Conservation (phyloP, 2,888 invertebrate species). For the Chalcosyrphus nemorum region DNA sequence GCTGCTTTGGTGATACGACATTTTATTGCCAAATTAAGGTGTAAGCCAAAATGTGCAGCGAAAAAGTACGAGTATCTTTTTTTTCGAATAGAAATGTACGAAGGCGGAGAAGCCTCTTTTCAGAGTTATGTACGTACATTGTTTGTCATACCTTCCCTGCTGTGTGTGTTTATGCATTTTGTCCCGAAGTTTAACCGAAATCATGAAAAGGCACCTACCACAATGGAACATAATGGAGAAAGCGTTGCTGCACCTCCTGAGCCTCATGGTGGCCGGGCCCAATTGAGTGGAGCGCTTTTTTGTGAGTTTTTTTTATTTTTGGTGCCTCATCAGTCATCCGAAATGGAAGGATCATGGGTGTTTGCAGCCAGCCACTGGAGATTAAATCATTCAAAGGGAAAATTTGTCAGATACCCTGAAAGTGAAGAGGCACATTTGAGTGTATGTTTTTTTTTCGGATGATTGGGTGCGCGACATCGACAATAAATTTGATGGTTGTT, state of each 20-base stretch:
- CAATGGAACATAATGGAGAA: slow-evolving; percentile 63
- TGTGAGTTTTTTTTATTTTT: slow-evolving; percentile 5
- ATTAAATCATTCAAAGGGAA: slow-evolving; percentile 42
- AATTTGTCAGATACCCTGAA: slow-evolving; percentile 51
- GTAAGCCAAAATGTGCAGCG: slow-evolving; percentile 41
- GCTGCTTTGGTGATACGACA: slow-evolving; percentile 59
- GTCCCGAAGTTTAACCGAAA: slow-evolving; percentile 17
- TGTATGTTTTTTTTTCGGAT: slow-evolving; percentile 15
- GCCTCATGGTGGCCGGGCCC: slow-evolving; percentile 56
- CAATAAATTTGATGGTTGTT: slow-evolving; percentile 24
- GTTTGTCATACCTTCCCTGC: slow-evolving; percentile 35
- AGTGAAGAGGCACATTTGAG: slow-evolving; percentile 43
- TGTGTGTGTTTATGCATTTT: not conserved
- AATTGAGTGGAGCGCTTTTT: slow-evolving; percentile 23
- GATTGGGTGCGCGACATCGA: slow-evolving; percentile 18
- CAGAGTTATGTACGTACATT: too few relatives aligned
- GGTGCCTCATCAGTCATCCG: slow-evolving; percentile 48
- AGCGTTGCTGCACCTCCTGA: slow-evolving; percentile 57
- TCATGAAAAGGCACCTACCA: slow-evolving; percentile 20
- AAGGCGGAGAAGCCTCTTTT: slow-evolving; percentile 44
- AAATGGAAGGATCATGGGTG: slow-evolving; percentile 51
- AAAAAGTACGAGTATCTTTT: not conserved
- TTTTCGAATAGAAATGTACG: slow-evolving; percentile 61
- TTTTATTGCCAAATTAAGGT: slow-evolving; percentile 70
- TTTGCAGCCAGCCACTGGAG: slow-evolving; percentile 23